Conservation (phyloP, 2,797 vertebrate genomes). For the Sitta carolinensis region DNA sequence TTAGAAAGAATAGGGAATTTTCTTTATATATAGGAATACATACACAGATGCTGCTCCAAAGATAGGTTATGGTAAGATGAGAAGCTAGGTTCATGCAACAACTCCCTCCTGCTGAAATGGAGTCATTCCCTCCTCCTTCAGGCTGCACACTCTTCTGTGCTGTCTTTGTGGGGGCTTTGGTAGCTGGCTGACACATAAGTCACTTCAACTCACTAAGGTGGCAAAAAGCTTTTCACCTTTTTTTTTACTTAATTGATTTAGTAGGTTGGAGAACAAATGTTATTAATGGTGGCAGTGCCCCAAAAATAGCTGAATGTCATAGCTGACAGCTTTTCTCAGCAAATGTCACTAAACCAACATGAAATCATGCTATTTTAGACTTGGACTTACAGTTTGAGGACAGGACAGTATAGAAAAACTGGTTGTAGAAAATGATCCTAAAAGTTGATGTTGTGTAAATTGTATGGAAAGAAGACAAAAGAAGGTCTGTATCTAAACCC, state of each 20-base stretch:
- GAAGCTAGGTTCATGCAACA: not conserved
- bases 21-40: not conserved
- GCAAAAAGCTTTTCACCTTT: not conserved
- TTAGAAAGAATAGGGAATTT: not conserved
- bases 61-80: slow-evolving; percentile 14
- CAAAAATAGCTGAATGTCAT: slow-evolving; percentile 8
- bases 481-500: not conserved
- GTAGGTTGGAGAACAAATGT: not conserved
- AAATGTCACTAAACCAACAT: slow-evolving; percentile 27
- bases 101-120: not conserved
- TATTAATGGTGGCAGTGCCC: not conserved
- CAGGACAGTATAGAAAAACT: not conserved
- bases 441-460: not conserved
- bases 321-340: slow-evolving; percentile 29
- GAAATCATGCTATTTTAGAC: not conserved
- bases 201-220: not conserved
- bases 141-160: not conserved
- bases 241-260: not conserved
- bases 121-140: not conserved
- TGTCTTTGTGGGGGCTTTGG: not conserved
- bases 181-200: not conserved
- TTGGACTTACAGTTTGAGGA: not conserved
- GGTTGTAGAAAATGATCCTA: not conserved
- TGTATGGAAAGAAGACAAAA: not conserved
- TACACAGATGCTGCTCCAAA: not conserved